Evolutionary conservation across 2,113 vertebrate genomes (phyloP).

Genomic region (Pavo muticus): DNA sequence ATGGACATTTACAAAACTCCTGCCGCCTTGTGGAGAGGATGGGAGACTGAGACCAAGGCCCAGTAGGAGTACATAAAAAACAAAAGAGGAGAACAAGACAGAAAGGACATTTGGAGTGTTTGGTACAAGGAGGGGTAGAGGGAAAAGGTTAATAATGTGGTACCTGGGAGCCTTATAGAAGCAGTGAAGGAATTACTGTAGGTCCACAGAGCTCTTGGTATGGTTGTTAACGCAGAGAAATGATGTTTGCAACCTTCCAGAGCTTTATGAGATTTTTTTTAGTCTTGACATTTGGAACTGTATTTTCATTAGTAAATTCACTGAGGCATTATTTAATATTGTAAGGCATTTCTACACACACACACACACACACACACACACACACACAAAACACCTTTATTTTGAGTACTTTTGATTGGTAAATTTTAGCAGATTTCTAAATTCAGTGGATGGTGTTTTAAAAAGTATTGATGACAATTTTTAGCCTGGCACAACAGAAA

Average conservation of each 20-base stretch:
- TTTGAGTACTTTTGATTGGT: not conserved
- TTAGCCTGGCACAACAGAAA: not conserved
- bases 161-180: not conserved
- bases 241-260: not conserved
- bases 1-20: not conserved
- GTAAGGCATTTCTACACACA: not conserved
- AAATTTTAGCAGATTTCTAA: slow-evolving; percentile 20
- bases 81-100: not conserved
- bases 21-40: not conserved
- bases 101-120: not conserved
- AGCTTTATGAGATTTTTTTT: not conserved
- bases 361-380: not conserved
- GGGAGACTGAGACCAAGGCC: not conserved
- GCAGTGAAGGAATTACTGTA: not conserved
- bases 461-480: slow-evolving; percentile 21
- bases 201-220: not conserved
- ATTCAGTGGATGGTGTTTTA: not conserved
- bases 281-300: not conserved
- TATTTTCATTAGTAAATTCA: not conserved
- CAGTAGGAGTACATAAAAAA: not conserved
- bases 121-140: not conserved
- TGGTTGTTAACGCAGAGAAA: not conserved
- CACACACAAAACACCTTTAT: too few relatives aligned
- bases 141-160: not conserved
- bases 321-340: not conserved